phyloP scores from a whole-genome alignment of 2,113 vertebrate species.

The Buteo buteo region DNA sequence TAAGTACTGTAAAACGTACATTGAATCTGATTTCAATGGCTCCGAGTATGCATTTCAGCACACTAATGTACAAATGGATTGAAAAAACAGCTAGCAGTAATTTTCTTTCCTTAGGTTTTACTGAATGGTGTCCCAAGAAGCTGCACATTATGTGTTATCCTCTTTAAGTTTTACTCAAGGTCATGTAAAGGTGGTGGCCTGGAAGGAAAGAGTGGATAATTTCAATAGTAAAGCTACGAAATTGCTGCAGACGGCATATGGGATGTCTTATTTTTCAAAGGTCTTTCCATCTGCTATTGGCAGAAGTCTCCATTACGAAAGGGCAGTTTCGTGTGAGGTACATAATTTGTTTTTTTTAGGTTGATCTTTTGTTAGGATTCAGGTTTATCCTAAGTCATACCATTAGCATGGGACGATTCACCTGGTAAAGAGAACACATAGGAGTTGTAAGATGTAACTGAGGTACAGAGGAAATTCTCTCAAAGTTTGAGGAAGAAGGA shows the following conservation, averaged over 20 bases:
- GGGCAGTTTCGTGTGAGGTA: slow-evolving; percentile 21
- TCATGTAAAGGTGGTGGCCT: slow-evolving; percentile 25
- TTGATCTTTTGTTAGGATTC: background rate
- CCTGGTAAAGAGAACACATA: background rate
- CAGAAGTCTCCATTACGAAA: slow-evolving; percentile 46
- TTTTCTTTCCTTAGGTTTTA: slow-evolving; percentile 55
- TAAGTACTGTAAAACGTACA: slow-evolving; percentile 54
- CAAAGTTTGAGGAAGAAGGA: background rate
- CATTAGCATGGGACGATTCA: background rate
- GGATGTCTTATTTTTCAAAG: slow-evolving; percentile 48
- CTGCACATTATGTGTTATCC: background rate
- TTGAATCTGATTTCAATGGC: slow-evolving; percentile 42
- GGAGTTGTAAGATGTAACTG: background rate
- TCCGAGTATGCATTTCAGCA: slow-evolving; percentile 53
- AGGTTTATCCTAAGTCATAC: background rate
- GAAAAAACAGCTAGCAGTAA: slow-evolving; percentile 49
- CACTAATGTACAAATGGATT: slow-evolving; percentile 46
- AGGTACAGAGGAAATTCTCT: background rate
- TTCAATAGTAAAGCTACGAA: background rate
- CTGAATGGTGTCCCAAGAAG: slow-evolving; percentile 20
- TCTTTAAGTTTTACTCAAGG: slow-evolving; percentile 29
- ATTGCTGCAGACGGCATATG: slow-evolving; percentile 30
- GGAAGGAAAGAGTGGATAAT: slow-evolving; percentile 13
- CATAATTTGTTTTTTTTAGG: background rate
- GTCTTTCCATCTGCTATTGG: slow-evolving; percentile 59